Evolutionary conservation across 1,140 invertebrate species (phyloP).

Genomic region (Psilanteris sp.): DNA sequence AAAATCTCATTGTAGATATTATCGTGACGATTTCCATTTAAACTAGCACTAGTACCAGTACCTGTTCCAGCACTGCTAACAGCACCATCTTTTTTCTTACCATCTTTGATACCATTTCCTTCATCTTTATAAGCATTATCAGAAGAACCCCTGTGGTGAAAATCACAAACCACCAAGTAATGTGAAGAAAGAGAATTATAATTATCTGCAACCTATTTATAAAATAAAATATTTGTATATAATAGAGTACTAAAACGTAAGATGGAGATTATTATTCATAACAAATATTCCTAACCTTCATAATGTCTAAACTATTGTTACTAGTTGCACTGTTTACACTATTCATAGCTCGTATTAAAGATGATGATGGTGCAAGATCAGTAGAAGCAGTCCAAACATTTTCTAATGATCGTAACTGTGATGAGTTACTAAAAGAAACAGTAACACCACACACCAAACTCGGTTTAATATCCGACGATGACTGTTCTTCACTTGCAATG

Average conservation of each 20-base stretch:
- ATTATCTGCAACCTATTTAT: conserved; percentile 63
- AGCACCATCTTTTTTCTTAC: conserved; percentile 75
- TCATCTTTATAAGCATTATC: conserved; percentile 69
- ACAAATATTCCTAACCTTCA: conserved; percentile 58
- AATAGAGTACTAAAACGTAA: too few relatives aligned
- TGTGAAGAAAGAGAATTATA: conserved; percentile 69
- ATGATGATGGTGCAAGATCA: conserved; percentile 75
- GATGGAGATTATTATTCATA: not conserved
- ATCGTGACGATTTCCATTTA: conserved; percentile 75
- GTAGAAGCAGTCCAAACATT: conserved; percentile 77
- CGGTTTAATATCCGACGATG: conserved; percentile 68
- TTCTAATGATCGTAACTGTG: conserved; percentile 74
- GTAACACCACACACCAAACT: conserved; percentile 79
- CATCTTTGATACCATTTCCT: conserved; percentile 70
- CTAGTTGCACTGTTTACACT: conserved; percentile 82
- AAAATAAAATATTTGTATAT: not conserved
- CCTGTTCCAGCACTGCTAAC: conserved; percentile 73
- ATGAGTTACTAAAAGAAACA: conserved; percentile 66
- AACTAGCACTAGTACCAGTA: conserved; percentile 78
- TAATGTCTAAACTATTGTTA: conserved; percentile 67
- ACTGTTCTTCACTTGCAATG: not conserved
- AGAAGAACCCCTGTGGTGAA: conserved; percentile 77
- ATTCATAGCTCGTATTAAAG: conserved; percentile 83
- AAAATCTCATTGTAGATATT: conserved; percentile 77
- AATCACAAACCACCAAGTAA: conserved; percentile 82